phyloP scores from a whole-genome alignment of 1,140 invertebrate species.

The Matsumurasca onukii region DNA sequence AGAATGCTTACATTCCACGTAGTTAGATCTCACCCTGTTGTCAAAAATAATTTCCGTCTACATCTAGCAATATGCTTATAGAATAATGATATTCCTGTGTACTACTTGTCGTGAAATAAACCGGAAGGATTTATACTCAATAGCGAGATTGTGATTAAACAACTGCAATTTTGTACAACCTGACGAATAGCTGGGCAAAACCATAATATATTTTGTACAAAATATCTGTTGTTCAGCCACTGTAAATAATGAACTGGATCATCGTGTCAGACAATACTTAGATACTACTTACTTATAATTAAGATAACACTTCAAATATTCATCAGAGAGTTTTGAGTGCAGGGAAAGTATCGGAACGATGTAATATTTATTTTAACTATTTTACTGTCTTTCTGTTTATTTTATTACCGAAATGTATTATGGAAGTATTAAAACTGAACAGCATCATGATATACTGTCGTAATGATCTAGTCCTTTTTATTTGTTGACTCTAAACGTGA shows the following conservation, averaged over 20 bases:
- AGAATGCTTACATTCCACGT: too few species aligned
- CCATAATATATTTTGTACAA: neutral
- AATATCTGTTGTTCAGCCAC: neutral
- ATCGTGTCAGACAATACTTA: slow-evolving; percentile 13
- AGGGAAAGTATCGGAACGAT: neutral
- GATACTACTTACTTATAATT: slow-evolving; percentile 1
- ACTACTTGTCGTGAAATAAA: neutral
- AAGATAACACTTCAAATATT: neutral
- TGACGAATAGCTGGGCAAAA: neutral
- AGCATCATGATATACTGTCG: neutral
- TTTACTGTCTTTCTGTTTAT: neutral
- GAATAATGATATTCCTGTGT: neutral
- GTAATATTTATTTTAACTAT: neutral
- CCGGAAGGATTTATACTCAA: neutral
- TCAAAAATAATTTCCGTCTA: too few species aligned
- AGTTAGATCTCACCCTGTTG: too few species aligned
- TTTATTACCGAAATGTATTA: neutral
- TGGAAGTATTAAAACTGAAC: neutral
- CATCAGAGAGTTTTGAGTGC: neutral
- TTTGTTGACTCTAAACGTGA: neutral
- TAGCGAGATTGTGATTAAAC: neutral
- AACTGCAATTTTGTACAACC: neutral
- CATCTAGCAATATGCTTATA: too few species aligned
- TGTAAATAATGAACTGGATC: neutral
- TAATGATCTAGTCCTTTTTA: neutral